Percentiles rank a stretch among this genome's conserved stretches.
Evolutionary conservation across 2,113 vertebrate species (phyloP).

Genomic region (Gavia stellata): DNA sequence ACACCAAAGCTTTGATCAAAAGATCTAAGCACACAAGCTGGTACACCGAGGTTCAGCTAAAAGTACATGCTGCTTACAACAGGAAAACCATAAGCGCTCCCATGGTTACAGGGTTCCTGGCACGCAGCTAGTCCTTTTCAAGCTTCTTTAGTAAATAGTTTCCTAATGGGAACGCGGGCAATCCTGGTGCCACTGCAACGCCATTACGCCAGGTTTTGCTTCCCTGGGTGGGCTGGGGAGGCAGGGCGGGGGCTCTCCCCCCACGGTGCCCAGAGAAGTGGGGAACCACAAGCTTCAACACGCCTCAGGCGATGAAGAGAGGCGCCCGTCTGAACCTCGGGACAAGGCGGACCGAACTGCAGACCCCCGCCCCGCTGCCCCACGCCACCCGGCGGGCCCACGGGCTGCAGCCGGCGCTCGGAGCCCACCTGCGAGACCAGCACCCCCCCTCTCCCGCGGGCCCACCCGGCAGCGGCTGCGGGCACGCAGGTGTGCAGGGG

Average conservation of each 20-base stretch:
- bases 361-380: neutral
- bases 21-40: neutral
- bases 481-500: neutral
- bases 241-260: neutral
- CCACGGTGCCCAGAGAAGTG: fast-evolving
- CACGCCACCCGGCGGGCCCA: neutral
- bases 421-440: neutral
- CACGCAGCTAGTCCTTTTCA: neutral
- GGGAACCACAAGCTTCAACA: neutral
- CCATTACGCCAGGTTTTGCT: fast-evolving
- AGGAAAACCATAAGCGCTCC: neutral
- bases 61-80: neutral
- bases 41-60: neutral
- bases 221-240: fast-evolving
- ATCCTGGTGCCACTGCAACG: fast-evolving
- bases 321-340: fast-evolving
- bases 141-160: neutral
- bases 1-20: neutral
- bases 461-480: neutral
- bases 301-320: fast-evolving
- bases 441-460: too few species aligned
- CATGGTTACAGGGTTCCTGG: neutral
- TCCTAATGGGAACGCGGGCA: fast-evolving
- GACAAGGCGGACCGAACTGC: fast-evolving
- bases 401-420: neutral